Evolutionary conservation across 2,888 invertebrate genomes (phyloP), one percentile per base, ranked within the genome.

Genomic region (Protonemura montana): DNA sequence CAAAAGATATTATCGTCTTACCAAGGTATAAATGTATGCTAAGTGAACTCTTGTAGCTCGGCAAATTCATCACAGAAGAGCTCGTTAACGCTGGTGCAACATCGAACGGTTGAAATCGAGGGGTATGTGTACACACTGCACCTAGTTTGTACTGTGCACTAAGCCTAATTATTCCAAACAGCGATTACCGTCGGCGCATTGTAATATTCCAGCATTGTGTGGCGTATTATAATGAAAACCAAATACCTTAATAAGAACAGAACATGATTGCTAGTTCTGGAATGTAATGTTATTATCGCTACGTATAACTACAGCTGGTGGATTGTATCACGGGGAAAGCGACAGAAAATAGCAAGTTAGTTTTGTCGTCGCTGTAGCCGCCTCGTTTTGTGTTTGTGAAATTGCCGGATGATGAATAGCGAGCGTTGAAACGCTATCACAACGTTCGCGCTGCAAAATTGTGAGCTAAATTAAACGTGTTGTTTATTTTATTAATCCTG

Each of bases 161-260:
- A 13, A 59, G 59, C 59, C 1, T 59, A 59, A 59, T 59, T 59
- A 59, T 59, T 59, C 59, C 16, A 59, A 2, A 59, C 59, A 59
- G 59, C 21, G 2, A 59, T 10, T 59, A 59, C 59, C 59, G 59
- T 21, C 59, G 59, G 59, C 59, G 21, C 59, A 59, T 59, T 10
- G 21, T 59, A 21, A 59, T 59, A 59, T 59, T 59, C 59, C 21
- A 21, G 16, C 59, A 21, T 59, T 59, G 59, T 59, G 59, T 59
- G 59, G 59, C 59, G 7, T 59, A 59, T 59, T 59, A 59, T 59
- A 59, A 59, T 59, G 59, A 59, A 59, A 59, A 59, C 21, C 59
- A 59, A 59, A 59, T 59, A 59, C 59, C 59, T 59, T 59, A 59
- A 59, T 59, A 59, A 59, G 59, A 59, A 59, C 16, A 59, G 59